Conservation (phyloP, 2,888 invertebrate genomes). For the Helicoverpa assulta region DNA sequence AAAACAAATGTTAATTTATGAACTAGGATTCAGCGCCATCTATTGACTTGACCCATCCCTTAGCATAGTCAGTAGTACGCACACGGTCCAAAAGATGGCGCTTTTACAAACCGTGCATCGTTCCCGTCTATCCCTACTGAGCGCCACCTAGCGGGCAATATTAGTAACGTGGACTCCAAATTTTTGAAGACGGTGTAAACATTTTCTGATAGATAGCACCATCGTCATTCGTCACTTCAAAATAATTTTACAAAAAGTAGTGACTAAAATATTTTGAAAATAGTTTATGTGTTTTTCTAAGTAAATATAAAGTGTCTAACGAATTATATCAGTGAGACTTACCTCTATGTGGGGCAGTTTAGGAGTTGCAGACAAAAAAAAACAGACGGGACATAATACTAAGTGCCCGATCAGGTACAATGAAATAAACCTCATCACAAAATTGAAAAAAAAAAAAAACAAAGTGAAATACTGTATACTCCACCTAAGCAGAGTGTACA, state of each 20-base stretch:
- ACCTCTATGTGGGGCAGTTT: no score
- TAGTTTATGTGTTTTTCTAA: no score
- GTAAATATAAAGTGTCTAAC: no score
- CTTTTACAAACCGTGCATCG: background rate
- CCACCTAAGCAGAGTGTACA: conserved; percentile 14
- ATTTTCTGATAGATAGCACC: conserved; percentile 35
- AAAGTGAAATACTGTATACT: conserved; percentile 9
- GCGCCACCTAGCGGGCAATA: conserved; percentile 21
- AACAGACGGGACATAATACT: no score
- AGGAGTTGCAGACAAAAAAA: no score
- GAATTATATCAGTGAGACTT: no score
- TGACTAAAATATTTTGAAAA: no score
- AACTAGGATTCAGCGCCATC: conserved; percentile 24
- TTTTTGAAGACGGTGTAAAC: background rate
- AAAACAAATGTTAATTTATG: background rate
- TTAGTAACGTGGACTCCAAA: background rate
- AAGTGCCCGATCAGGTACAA: no score
- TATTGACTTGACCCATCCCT: background rate
- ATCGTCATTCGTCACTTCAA: conserved; percentile 10
- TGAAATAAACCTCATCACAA: background rate
- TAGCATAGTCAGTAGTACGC: background rate
- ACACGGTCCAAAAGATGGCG: conserved; percentile 45
- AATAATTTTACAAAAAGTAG: no score
- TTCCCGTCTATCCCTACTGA: background rate
- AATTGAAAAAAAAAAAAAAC: conserved; percentile 3